Percentiles rank a stretch among this genome's conserved stretches.
These are phyloP conservation scores for Bubalus kerabau DNA, from an alignment of 2,113 vertebrate genomes.

Conservation along the genomic window DNA sequence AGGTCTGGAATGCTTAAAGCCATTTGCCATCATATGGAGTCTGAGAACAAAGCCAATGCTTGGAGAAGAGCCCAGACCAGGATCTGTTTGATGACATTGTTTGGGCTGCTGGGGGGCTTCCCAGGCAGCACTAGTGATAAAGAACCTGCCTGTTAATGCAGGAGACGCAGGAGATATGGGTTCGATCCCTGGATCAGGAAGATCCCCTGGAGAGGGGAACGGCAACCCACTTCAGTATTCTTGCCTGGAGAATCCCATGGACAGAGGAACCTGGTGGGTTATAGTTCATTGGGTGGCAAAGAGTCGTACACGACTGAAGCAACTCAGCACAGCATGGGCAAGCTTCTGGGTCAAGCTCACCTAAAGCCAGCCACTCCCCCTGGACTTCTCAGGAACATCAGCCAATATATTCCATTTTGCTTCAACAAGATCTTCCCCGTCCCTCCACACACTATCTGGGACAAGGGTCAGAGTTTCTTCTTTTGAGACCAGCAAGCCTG, in stretches of 20 bases:
- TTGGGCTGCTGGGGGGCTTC: background rate
- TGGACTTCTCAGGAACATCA: background rate
- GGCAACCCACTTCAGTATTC: background rate
- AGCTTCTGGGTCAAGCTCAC: background rate
- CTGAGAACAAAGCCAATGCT: background rate
- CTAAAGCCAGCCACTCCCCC: background rate
- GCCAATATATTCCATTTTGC: background rate
- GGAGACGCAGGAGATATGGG: background rate
- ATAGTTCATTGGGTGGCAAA: background rate
- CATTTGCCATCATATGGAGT: background rate
- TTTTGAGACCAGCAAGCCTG: background rate
- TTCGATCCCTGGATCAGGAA: background rate
- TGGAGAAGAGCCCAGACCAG: background rate
- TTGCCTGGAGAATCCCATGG: background rate
- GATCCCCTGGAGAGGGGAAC: background rate
- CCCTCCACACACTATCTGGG: background rate
- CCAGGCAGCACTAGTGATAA: background rate
- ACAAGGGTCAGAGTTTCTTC: background rate
- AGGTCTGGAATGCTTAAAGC: background rate
- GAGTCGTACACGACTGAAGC: accelerated
- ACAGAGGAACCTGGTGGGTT: background rate
- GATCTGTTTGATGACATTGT: background rate
- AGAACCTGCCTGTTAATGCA: background rate
- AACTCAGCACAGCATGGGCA: background rate
- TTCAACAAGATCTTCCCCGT: background rate